Conservation (phyloP, 2,888 invertebrate species). For the Hybos culiciformis region DNA sequence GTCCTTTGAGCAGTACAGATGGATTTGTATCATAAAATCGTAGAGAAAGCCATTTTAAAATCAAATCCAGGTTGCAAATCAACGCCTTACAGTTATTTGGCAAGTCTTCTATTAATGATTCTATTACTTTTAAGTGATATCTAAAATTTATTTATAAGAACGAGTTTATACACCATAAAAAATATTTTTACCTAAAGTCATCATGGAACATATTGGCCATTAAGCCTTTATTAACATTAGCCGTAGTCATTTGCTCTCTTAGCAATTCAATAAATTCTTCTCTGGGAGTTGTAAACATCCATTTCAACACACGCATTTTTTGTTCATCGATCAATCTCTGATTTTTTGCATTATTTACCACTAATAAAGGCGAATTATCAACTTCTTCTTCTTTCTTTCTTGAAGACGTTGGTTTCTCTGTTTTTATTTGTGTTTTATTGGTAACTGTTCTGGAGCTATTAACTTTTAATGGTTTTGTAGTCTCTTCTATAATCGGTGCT, state of each 20-base stretch:
- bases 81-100: slow-evolving; percentile 64
- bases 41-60: slow-evolving; percentile 91
- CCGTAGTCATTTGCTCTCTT: slow-evolving; percentile 77
- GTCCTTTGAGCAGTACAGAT: slow-evolving; percentile 85
- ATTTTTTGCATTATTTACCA: slow-evolving; percentile 75
- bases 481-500: slow-evolving; percentile 38
- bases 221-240: slow-evolving; percentile 75
- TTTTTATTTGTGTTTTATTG: slow-evolving; percentile 12
- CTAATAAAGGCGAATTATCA: slow-evolving; percentile 64
- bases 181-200: slow-evolving; percentile 57
- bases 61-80: slow-evolving; percentile 81
- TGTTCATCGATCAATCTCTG: slow-evolving; percentile 90
- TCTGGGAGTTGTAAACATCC: slow-evolving; percentile 89
- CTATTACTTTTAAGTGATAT: slow-evolving; percentile 90
- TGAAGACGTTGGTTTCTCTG: slow-evolving; percentile 33
- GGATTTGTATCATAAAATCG: slow-evolving; percentile 99
- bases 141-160: slow-evolving; percentile 42
- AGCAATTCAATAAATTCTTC: slow-evolving; percentile 89
- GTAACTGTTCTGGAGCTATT: slow-evolving; percentile 28
- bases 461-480: slow-evolving; percentile 38
- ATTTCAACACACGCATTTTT: slow-evolving; percentile 80
- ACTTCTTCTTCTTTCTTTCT: slow-evolving; percentile 76
- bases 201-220: slow-evolving; percentile 87
- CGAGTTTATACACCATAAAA: not conserved
- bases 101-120: slow-evolving; percentile 72